phyloP scores from a whole-genome alignment of 1,140 invertebrate genomes.

The Oncopeltus fasciatus region DNA sequence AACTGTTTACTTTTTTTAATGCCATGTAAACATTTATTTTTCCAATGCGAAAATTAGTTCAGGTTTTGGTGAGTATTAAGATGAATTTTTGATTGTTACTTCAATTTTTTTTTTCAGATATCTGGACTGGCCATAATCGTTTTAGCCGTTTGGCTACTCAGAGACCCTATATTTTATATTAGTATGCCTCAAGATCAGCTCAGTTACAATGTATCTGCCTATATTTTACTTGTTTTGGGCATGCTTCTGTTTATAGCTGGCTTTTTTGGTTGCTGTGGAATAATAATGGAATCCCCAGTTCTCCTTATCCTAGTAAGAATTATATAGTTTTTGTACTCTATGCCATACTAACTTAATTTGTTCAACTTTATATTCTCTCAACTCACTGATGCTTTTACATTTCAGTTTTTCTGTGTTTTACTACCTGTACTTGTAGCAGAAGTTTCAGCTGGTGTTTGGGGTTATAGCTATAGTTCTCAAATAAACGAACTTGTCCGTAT shows the following conservation, averaged over 20 bases:
- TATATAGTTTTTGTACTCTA: background rate
- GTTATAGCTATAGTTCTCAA: slow-evolving; percentile 48
- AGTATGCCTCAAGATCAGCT: slow-evolving; percentile 49
- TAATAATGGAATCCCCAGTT: slow-evolving; percentile 71
- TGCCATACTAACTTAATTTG: background rate
- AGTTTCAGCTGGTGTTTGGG: slow-evolving; percentile 57
- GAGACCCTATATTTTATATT: slow-evolving; percentile 57
- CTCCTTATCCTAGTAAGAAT: slow-evolving; percentile 61
- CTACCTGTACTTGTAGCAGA: slow-evolving; percentile 64
- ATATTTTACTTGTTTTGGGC: slow-evolving; percentile 64
- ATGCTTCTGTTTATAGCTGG: slow-evolving; percentile 67
- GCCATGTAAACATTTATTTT: background rate
- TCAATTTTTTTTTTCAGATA: slow-evolving; percentile 39
- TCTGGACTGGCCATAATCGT: slow-evolving; percentile 50
- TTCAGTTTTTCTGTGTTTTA: slow-evolving; percentile 55
- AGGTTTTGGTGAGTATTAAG: background rate
- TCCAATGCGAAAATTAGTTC: slow-evolving; percentile 25
- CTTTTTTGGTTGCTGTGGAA: slow-evolving; percentile 82
- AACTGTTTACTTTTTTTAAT: background rate
- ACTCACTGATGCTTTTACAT: slow-evolving; percentile 21
- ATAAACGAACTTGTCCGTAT: slow-evolving; percentile 45
- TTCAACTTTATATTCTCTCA: background rate
- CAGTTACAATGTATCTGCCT: slow-evolving; percentile 53
- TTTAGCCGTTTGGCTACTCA: slow-evolving; percentile 58
- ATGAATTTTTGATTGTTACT: background rate